phyloP scores from a whole-genome alignment of 2,113 vertebrate genomes.

The Hiodon tergisus region DNA sequence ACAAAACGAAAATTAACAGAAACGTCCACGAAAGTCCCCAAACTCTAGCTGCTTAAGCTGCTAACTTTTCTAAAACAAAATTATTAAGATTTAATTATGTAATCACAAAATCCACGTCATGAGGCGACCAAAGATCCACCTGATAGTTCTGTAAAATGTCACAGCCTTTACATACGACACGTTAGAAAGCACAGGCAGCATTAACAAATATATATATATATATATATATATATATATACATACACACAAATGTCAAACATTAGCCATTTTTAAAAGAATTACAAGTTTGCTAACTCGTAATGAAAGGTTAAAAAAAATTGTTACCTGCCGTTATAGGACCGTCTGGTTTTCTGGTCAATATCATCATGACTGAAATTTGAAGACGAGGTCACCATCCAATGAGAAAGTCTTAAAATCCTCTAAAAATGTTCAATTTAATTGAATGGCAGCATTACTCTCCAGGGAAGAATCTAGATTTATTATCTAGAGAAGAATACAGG shows the following conservation, averaged over 20 bases:
- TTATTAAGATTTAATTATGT: no score
- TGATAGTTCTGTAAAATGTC: no score
- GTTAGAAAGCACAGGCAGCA: no score
- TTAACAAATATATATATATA: no score
- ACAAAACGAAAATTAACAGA: no score
- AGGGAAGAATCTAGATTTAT: no score
- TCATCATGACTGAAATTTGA: constrained; percentile 64
- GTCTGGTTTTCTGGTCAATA: constrained; percentile 80
- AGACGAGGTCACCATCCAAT: constrained; percentile 57
- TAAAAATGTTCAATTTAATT: background rate
- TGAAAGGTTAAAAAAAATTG: background rate
- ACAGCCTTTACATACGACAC: no score
- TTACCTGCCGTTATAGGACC: constrained; percentile 76
- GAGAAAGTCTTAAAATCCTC: constrained; percentile 28
- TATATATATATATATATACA: no score
- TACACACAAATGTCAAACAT: background rate
- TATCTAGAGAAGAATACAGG: no score
- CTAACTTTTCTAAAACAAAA: background rate
- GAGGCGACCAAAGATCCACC: no score
- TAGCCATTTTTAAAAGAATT: background rate
- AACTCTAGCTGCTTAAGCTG: background rate
- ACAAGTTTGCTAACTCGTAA: constrained; percentile 32
- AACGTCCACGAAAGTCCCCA: no score
- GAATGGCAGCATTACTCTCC: no score
- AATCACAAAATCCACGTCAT: constrained; percentile 16